Percentiles rank a stretch among this genome's conserved stretches.
phyloP scores from a whole-genome alignment of 2,113 vertebrate genomes.

The Archilochus colubris region DNA sequence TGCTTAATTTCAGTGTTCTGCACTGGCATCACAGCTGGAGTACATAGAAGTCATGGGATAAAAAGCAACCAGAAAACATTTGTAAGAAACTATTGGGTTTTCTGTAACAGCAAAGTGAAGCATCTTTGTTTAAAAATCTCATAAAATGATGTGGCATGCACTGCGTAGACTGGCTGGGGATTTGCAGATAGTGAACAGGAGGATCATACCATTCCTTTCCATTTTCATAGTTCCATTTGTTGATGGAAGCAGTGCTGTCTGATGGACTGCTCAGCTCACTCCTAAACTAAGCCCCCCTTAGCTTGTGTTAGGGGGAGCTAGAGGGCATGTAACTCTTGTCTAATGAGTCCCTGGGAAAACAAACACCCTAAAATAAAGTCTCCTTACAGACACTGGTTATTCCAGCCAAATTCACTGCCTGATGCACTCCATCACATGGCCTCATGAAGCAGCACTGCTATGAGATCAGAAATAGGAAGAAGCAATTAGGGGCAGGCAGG shows the following conservation, averaged over 20 bases:
- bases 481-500: not conserved
- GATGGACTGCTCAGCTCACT: not conserved
- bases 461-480: not conserved
- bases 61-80: not conserved
- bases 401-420: not conserved
- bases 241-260: not conserved
- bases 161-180: not conserved
- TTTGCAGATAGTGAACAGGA: not conserved
- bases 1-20: not conserved
- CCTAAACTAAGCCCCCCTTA: not conserved
- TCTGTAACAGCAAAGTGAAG: not conserved
- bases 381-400: not conserved
- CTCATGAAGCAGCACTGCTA: not conserved
- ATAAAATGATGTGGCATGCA: not conserved
- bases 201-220: not conserved
- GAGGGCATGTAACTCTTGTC: not conserved
- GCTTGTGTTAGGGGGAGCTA: not conserved
- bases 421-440: not conserved
- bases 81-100: not conserved
- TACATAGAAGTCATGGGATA: rapidly evolving
- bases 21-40: not conserved
- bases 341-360: not conserved
- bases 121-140: not conserved
- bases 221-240: not conserved
- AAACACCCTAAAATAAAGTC: not conserved